These are phyloP conservation scores for Zapus hudsonius DNA, from an alignment of 2,113 vertebrate species.

Conservation along the genomic window DNA sequence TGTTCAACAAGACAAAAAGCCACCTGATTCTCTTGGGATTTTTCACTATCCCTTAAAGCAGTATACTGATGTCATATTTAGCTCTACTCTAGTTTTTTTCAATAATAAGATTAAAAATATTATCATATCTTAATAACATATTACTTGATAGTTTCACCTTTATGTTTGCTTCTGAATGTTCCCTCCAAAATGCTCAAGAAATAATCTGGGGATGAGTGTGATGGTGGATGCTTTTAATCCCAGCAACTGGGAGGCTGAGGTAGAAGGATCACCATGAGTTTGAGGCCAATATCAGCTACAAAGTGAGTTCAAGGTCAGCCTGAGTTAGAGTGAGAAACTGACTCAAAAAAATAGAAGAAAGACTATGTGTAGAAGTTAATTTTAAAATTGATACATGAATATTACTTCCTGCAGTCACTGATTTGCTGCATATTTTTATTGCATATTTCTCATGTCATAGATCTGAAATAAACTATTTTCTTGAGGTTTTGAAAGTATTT, in stretches of 20 bases:
- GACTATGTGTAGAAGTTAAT: not conserved
- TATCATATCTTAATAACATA: not conserved
- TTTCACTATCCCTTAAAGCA: slow-evolving; percentile 22
- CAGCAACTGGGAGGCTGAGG: no score
- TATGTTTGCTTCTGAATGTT: slow-evolving; percentile 28
- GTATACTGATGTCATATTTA: not conserved
- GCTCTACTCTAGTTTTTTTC: not conserved
- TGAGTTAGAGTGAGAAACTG: no score
- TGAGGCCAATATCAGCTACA: no score
- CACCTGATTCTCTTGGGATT: not conserved
- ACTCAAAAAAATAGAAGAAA: no score
- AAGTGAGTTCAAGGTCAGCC: no score
- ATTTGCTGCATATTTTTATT: not conserved
- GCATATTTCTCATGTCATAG: slow-evolving; percentile 23
- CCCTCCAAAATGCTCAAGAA: not conserved
- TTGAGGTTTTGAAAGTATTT: not conserved
- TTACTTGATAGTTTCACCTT: not conserved
- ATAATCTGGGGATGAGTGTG: not conserved
- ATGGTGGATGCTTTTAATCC: no score
- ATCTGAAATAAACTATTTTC: slow-evolving; percentile 19
- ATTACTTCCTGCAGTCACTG: not conserved
- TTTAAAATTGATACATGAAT: not conserved
- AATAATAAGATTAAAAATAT: slow-evolving; percentile 23
- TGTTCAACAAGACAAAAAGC: not conserved
- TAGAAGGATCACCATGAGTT: no score